Evolutionary conservation across 2,888 invertebrate species (phyloP), one percentile per base, ranked within the genome.

Genomic region (Epinotia demarniana): DNA sequence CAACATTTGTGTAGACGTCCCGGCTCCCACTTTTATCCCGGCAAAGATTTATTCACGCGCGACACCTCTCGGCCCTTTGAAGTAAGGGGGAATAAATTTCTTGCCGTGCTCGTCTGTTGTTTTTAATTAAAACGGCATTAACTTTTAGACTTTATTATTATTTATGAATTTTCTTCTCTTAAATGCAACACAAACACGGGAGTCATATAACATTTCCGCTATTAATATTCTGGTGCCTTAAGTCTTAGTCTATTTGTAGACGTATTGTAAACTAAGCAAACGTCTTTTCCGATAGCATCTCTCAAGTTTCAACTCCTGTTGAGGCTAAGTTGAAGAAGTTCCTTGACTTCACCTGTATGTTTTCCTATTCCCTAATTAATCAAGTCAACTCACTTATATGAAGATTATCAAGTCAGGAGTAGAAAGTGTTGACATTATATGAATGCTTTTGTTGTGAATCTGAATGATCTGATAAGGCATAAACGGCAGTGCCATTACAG

Each of bases 41-140:
- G 82, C 84, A 80, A 81, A 90, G 93, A 92, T 93, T 93, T 92
- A 89, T 89, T 87, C 87, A 85, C 85, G 84, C 87, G 88, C 88
- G 91, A 90, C 91, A 91, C 89, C 89, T 89, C 86, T 83, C 82
- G 88, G 89, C 90, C 92, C 92, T 92, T 93, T 93, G 92, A 92
- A 92, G 92, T 91, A 86, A 85, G 82, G 87, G 88, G 87, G 87
- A 88, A 87, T 90, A 91, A 91, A 91, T 90, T 91, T 90, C 87
- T 85, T 86, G 83, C 84, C 84, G 84, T 82, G 85, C 85, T 82
- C 83, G 83, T 82, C 80, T 86, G 83, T 87, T 90, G 90, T 89
- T 91, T 92, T 92, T 91, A 93, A 93, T 92, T 92, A 92, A 92
- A 92, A 87, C 85, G 82, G 85, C 85, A 88, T 90, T 87, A 88